Evolutionary conservation across 2,797 vertebrate species (phyloP).

Genomic region (Takifugu ocellatus): DNA sequence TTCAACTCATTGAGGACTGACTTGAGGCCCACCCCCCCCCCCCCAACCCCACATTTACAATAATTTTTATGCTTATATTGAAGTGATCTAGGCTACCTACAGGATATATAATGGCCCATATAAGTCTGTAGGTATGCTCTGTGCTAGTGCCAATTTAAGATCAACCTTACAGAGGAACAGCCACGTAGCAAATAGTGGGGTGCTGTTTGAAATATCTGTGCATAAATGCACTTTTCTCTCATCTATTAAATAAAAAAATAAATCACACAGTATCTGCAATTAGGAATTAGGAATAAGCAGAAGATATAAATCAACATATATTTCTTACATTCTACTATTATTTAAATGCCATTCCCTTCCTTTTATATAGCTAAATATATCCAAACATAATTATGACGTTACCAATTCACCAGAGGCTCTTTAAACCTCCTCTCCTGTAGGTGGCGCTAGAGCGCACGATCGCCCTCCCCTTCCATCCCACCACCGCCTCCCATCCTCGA

Average conservation of each 20-base stretch:
- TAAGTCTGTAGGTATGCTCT: neutral
- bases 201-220: no score
- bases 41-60: neutral
- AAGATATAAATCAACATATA: no score
- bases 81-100: neutral
- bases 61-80: neutral
- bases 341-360: no score
- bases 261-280: no score
- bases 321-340: no score
- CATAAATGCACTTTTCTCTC: no score
- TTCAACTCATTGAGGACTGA: constrained; percentile 21
- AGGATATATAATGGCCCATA: neutral
- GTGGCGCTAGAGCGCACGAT: constrained; percentile 62
- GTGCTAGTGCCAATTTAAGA: neutral
- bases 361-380: no score
- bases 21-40: neutral
- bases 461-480: constrained; percentile 16
- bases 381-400: neutral
- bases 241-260: no score
- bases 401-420: neutral
- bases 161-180: no score
- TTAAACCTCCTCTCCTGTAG: constrained; percentile 70
- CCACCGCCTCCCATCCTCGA: constrained; percentile 37
- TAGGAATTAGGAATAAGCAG: no score
- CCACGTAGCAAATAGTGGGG: no score